A percentile compares a stretch with the other conserved stretches of the same genome.
Evolutionary conservation across 2,888 invertebrate genomes (phyloP).

Genomic region (Diplolepis rosae): DNA sequence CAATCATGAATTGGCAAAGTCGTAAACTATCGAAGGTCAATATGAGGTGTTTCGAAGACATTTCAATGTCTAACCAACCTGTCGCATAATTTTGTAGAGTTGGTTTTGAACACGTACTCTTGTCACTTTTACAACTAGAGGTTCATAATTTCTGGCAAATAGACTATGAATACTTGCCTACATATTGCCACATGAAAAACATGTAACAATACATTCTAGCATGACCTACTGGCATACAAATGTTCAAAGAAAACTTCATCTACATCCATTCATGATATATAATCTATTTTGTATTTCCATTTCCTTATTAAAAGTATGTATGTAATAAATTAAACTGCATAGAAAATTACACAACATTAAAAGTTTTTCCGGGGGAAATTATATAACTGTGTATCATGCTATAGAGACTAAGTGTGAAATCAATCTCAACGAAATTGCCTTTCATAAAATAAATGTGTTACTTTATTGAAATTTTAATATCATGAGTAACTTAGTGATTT

Average conservation of each 20-base stretch:
- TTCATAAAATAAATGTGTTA: too few species aligned
- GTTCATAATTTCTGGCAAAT: conserved; percentile 6
- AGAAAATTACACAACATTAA: neutral
- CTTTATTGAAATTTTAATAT: too few species aligned
- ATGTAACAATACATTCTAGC: conserved; percentile 55
- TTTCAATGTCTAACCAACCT: neutral
- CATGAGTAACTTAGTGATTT: too few species aligned
- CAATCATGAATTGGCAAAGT: too few species aligned
- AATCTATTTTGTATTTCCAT: neutral
- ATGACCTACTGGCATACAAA: conserved; percentile 67
- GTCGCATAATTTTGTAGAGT: neutral
- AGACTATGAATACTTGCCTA: conserved; percentile 5
- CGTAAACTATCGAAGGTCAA: too few species aligned
- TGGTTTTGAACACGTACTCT: neutral
- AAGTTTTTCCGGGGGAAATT: neutral
- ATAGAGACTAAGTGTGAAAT: too few species aligned
- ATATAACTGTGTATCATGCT: too few species aligned
- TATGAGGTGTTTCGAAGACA: too few species aligned
- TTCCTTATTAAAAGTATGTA: conserved; percentile 1
- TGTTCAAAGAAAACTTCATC: conserved; percentile 32
- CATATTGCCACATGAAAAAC: conserved; percentile 50
- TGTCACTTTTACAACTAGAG: neutral
- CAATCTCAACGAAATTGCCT: too few species aligned
- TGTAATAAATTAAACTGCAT: neutral
- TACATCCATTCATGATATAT: conserved; percentile 5